A percentile compares a stretch with the other conserved stretches of the same genome.
These are phyloP conservation scores for Anoplopoma fimbria DNA, from an alignment of 2,113 vertebrate genomes.

Conservation along the genomic window DNA sequence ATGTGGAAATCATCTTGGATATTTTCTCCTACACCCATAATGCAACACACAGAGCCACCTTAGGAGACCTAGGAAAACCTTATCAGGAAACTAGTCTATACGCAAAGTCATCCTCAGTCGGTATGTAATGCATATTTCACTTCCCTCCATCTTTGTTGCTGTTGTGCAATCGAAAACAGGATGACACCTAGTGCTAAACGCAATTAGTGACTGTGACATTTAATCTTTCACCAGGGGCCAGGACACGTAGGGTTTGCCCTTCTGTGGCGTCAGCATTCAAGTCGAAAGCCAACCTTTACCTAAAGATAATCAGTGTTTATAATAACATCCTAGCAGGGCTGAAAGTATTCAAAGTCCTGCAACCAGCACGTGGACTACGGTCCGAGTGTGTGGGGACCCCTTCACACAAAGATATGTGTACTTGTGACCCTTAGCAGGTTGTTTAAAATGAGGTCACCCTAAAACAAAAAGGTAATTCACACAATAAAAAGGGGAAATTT, in stretches of 20 bases:
- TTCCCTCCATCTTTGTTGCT: constrained; percentile 30
- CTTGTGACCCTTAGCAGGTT: neutral
- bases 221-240: constrained; percentile 57
- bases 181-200: constrained; percentile 35
- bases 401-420: neutral
- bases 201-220: constrained; percentile 79
- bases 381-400: neutral
- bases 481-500: neutral
- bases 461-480: neutral
- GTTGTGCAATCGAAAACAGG: constrained; percentile 49
- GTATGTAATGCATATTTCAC: constrained; percentile 2
- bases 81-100: neutral
- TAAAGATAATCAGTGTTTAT: neutral
- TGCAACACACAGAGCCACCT: neutral
- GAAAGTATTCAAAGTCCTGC: neutral
- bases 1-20: neutral
- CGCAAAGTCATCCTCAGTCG: neutral
- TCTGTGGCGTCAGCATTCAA: constrained; percentile 38
- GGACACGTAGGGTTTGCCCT: constrained; percentile 60
- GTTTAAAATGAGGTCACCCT: neutral
- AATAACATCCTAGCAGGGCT: neutral
- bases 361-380: neutral
- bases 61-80: neutral
- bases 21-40: neutral
- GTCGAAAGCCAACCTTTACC: constrained; percentile 31